Base-by-base conservation (phyloP, 2,888 invertebrate genomes). In the Cantharis rustica region DNA sequence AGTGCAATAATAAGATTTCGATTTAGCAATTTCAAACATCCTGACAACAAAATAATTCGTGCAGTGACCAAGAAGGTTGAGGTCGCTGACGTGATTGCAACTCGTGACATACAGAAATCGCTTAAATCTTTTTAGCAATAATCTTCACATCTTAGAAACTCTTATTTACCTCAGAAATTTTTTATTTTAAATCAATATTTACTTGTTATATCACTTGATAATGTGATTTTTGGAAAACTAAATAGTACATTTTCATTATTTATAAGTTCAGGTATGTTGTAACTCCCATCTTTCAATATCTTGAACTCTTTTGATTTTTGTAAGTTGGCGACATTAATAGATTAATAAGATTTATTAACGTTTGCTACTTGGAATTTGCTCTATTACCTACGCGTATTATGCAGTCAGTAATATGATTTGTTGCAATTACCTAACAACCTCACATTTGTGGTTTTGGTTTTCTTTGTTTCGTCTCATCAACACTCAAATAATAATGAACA, bases 61-160 rank as follows among this genome's bases (percentile, higher is more conserved):
- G 83, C 82, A 69, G 81, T 82, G 82, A 82, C 81, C 82, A 82
- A 83, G 80, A 79, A 81, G 82, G 82, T 80, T 83, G 81, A 81
- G 83, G 84, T 84, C 84, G 83, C 75, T 81, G 77, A 80, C 84
- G 84, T 84, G 84, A 84, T 84, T 82, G 75, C 79, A 77, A 80
- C 81, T 84, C 84, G 84, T 84, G 84, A 84, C 82, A 84, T 83
- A 81, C 81, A 81, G 81, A 81, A 82, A 83, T 84, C 82, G 81
- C 79, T 83, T 82, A 83, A 31, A 83, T 82, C 82, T 80, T 77
- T 73, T 75, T 75, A 76, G 69, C 71, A 66, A 10, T 20, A 66
- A 66, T 66, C 64, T 66, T 17, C 64, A 66, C 64, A 23, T 63
- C 71, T 66, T 71, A 47, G n/a, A 47, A 47, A 47, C 47, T 7